Base-by-base conservation (phyloP, 2,797 vertebrate species). In the Characodon lateralis region DNA sequence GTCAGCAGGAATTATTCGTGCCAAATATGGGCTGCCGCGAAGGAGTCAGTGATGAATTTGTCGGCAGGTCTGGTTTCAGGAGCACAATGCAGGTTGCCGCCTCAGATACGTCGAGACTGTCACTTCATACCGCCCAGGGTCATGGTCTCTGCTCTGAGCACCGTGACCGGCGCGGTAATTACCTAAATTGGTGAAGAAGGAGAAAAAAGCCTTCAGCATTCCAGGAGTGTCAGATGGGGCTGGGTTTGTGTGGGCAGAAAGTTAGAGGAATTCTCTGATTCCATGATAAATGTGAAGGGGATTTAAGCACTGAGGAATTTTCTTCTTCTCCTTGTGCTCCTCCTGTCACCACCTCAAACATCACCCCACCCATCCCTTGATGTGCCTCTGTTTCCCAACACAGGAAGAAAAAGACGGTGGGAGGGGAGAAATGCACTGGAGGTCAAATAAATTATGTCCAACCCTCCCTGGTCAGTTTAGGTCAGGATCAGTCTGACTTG, bases 101-200 rank as follows among this genome's bases (percentile, higher is more conserved):
- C 91, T 90, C 80, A 78, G 90, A 90, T 83, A 81, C 84, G 86
- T 41, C 5, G 16, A 83, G 88, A 83, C 92, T 93, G 89, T 91
- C 92, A 93, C 83, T 81, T 79, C 74, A 78, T 85, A 87, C 88
- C 85, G 85, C 92, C 92, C 87, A 85, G 91, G 92, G 91, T 93
- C 93, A 93, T 81, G 85, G 81, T 87, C 86, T 92, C 77, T 87
- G 82, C 89, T 91, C 90, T 92, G 89, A 95, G 90, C 89, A 90
- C 91, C 89, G 84, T 93, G 93, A 95, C 94, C 83, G 83, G 89
- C 84, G 72, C 70, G 85, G 92, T 92, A 93, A 95, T 94, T 94
- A 91, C 84, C 77, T 87, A 92, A 94, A 94, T 94, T 94, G 91
- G 83, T 80, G 79, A 79, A 82, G 41, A 82, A 83, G 65, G 66